A percentile compares a stretch with the other conserved stretches of the same genome.
phyloP scores from a whole-genome alignment of 2,888 invertebrate species.

The Idaea biselata region DNA sequence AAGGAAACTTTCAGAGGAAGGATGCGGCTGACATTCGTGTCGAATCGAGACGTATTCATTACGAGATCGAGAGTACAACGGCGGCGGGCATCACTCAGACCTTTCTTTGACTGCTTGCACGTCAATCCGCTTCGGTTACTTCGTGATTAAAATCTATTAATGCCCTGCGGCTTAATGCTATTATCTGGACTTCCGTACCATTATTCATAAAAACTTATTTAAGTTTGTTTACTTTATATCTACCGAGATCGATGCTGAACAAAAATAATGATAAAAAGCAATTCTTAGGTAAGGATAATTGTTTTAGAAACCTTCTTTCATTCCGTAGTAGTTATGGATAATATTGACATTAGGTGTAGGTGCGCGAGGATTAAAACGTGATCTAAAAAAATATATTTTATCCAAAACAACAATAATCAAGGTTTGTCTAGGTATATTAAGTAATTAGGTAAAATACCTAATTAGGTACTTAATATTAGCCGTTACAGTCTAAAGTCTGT shows the following conservation, averaged over 20 bases:
- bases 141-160: constrained; percentile 1
- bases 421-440: no score
- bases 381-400: background rate
- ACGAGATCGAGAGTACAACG: constrained; percentile 36
- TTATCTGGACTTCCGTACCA: constrained; percentile 1
- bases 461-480: no score
- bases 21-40: constrained; percentile 61
- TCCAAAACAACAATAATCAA: background rate
- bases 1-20: constrained; percentile 41
- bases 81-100: constrained; percentile 43
- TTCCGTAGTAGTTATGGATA: no score
- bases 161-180: background rate
- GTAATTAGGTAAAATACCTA: no score
- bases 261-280: no score
- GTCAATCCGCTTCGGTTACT: background rate
- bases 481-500: no score
- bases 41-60: constrained; percentile 67
- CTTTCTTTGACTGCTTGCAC: background rate
- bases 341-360: background rate
- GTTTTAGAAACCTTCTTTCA: no score
- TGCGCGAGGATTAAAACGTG: background rate
- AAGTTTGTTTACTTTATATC: background rate
- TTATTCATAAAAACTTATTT: constrained; percentile 1
- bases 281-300: no score
- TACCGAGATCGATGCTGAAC: background rate